Percentiles rank a stretch among this genome's conserved stretches.
These are phyloP conservation scores for Gandaritis pyraliata DNA, from an alignment of 2,888 invertebrate genomes.

Conservation along the genomic window DNA sequence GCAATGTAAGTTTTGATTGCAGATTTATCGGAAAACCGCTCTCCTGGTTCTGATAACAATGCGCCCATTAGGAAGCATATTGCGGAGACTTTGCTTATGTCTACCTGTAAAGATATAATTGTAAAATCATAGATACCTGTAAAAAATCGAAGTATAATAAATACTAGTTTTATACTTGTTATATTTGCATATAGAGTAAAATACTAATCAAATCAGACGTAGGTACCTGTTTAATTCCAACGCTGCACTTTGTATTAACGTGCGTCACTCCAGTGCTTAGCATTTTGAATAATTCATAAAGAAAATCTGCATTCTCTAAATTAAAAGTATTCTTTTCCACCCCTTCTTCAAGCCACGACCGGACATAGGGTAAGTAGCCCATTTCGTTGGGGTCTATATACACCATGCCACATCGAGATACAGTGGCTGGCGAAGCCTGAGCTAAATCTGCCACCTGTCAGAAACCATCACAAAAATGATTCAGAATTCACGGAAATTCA, in stretches of 20 bases:
- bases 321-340: slow-evolving; percentile 75
- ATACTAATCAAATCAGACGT: no score
- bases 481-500: neutral
- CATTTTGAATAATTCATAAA: slow-evolving; percentile 88
- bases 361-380: slow-evolving; percentile 91
- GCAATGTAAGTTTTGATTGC: slow-evolving; percentile 87
- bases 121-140: no score
- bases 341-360: slow-evolving; percentile 88
- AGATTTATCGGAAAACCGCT: slow-evolving; percentile 85
- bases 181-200: no score
- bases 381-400: slow-evolving; percentile 94
- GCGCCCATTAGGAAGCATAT: slow-evolving; percentile 90
- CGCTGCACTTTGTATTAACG: slow-evolving; percentile 87
- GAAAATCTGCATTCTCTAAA: slow-evolving; percentile 85
- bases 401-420: slow-evolving; percentile 94
- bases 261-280: slow-evolving; percentile 87
- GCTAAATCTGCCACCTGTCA: slow-evolving; percentile 89
- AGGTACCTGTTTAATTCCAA: slow-evolving; percentile 89
- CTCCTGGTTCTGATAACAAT: slow-evolving; percentile 86
- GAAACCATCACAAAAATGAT: neutral
- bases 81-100: slow-evolving; percentile 91
- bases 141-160: no score
- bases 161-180: no score
- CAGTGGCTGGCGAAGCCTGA: slow-evolving; percentile 96
- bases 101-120: slow-evolving; percentile 82